These are phyloP conservation scores for Harpalus rubripes DNA, from an alignment of 2,888 invertebrate genomes.

Conservation along the genomic window DNA sequence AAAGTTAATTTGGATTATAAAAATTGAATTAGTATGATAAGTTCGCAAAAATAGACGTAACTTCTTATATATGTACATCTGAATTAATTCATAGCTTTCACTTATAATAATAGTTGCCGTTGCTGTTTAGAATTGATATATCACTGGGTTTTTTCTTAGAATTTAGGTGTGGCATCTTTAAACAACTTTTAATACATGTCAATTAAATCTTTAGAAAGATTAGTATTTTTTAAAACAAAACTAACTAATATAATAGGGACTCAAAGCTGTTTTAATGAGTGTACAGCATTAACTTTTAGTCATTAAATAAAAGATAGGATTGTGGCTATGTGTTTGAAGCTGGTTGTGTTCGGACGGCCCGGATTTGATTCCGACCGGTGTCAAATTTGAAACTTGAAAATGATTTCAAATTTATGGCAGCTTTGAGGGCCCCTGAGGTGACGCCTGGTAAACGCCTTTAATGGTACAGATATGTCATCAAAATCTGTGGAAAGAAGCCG, in stretches of 20 bases:
- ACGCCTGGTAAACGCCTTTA: no score
- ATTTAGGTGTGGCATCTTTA: not conserved
- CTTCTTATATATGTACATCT: conserved; percentile 2
- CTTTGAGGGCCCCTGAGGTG: no score
- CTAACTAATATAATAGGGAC: not conserved
- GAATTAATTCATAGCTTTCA: conserved; percentile 5
- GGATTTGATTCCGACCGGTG: no score
- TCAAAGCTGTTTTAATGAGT: not conserved
- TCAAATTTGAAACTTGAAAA: no score
- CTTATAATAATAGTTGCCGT: not conserved
- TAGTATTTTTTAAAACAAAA: not conserved
- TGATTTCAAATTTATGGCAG: no score
- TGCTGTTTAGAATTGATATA: not conserved
- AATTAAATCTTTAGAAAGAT: not conserved
- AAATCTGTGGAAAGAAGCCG: no score
- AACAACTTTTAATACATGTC: not conserved
- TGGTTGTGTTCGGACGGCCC: no score
- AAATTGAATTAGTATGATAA: conserved; percentile 30
- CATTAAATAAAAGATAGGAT: no score
- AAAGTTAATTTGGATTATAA: conserved; percentile 31
- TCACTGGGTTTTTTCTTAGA: not conserved
- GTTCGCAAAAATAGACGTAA: conserved; percentile 17
- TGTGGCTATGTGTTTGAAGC: no score
- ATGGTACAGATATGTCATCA: no score
- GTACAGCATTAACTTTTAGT: no score